Evolutionary conservation across 2,113 vertebrate genomes (phyloP).

Genomic region (Grantiella picta): DNA sequence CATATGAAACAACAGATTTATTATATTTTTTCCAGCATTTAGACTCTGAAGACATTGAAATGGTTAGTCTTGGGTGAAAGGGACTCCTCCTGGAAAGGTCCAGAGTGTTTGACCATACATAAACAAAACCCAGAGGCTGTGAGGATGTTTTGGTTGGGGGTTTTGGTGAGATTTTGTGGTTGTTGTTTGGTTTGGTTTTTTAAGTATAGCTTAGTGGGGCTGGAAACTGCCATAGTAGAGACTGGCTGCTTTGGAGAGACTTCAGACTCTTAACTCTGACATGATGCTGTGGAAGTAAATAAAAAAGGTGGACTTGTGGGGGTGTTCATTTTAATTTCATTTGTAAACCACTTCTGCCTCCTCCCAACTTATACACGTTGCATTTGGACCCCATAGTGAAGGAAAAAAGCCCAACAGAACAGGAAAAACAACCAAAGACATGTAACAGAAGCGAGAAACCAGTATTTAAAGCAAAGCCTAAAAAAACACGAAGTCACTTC

Average conservation of each 20-base stretch:
- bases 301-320: not conserved
- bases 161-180: not conserved
- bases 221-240: not conserved
- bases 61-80: not conserved
- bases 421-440: not conserved
- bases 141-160: not conserved
- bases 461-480: not conserved
- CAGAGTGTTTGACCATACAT: not conserved
- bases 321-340: not conserved
- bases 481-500: not conserved
- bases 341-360: not conserved
- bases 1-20: not conserved
- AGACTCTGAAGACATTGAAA: not conserved
- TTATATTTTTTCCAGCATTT: not conserved
- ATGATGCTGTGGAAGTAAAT: not conserved
- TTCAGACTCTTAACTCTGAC: not conserved
- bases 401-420: not conserved
- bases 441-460: not conserved
- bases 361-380: not conserved
- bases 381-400: not conserved
- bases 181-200: not conserved
- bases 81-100: not conserved
- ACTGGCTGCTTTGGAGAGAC: not conserved
- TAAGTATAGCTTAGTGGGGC: not conserved
- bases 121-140: not conserved